A percentile compares a stretch with the other conserved stretches of the same genome.
These are phyloP conservation scores for Rhinolophus sinicus DNA, from an alignment of 2,113 vertebrate genomes.

Conservation along the genomic window DNA sequence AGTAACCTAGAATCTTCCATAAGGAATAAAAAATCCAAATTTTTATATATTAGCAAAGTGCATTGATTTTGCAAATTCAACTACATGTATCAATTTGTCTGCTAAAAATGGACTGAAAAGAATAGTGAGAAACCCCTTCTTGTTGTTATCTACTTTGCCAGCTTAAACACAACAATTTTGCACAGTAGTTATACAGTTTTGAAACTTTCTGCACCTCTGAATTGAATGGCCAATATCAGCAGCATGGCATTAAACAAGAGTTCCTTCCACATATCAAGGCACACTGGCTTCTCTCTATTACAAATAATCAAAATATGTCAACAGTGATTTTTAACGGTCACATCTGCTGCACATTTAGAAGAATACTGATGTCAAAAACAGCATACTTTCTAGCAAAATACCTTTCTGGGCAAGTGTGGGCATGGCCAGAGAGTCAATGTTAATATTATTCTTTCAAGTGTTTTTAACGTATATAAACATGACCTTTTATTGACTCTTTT, in stretches of 20 bases:
- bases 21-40: neutral
- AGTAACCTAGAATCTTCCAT: neutral
- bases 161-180: neutral
- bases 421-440: conserved; percentile 59
- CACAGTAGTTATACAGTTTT: neutral
- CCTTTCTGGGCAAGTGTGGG: conserved; percentile 17
- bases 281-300: neutral
- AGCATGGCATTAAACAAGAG: neutral
- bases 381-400: conserved; percentile 19
- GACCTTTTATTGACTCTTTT: conserved; percentile 75
- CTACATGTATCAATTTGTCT: neutral
- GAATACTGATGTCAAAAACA: neutral
- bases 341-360: conserved; percentile 26
- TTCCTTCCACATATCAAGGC: neutral
- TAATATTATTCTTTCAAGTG: conserved; percentile 79
- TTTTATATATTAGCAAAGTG: neutral
- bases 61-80: neutral
- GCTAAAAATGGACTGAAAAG: neutral
- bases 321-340: conserved; percentile 4
- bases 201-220: neutral
- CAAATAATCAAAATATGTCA: neutral
- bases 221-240: neutral
- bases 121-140: neutral
- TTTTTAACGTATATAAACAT: conserved; percentile 71
- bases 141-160: neutral